These are phyloP conservation scores for Cryptotermes secundus DNA, from an alignment of 1,140 invertebrate genomes.

Conservation along the genomic window DNA sequence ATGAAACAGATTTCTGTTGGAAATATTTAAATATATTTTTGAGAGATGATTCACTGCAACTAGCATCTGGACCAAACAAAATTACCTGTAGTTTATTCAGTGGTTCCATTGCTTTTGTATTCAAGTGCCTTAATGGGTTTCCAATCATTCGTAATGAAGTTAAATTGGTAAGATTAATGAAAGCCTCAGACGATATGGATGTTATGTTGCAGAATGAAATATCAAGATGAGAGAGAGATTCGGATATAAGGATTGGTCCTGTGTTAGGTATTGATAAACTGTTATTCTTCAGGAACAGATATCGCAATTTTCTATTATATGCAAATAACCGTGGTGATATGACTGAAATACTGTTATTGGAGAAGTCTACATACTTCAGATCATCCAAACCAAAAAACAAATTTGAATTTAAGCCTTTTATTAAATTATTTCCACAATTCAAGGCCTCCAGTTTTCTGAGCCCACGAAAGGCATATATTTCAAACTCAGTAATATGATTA, in stretches of 20 bases:
- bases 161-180: background rate
- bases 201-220: conserved; percentile 13
- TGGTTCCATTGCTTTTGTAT: background rate
- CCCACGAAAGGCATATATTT: background rate
- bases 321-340: background rate
- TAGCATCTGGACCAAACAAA: conserved; percentile 8
- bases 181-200: background rate
- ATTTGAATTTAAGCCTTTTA: background rate
- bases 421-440: background rate
- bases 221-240: conserved; percentile 5
- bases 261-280: background rate
- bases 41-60: background rate
- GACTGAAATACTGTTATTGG: background rate
- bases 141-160: background rate
- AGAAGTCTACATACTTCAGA: background rate
- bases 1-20: background rate
- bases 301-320: background rate
- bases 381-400: background rate
- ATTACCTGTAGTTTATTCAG: background rate
- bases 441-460: background rate
- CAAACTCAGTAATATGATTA: background rate
- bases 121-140: background rate
- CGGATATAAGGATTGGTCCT: background rate
- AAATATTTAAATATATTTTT: background rate
- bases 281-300: background rate